A percentile compares a stretch with the other conserved stretches of the same genome.
Conservation (phyloP, 2,113 vertebrate species). For the Dromas ardeola region DNA sequence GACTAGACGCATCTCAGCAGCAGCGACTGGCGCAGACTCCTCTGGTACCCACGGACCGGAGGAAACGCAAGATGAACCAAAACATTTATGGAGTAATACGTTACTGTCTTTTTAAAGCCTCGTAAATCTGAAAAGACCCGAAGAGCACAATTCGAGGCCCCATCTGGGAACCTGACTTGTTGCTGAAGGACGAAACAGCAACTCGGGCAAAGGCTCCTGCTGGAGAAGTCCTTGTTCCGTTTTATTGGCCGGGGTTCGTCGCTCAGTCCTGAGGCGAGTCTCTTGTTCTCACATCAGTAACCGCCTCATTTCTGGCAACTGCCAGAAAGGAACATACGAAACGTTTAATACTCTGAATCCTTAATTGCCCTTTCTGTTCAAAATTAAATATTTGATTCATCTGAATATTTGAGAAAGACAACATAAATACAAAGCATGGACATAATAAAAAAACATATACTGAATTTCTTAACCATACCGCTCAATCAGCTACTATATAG, state of each 20-base stretch:
- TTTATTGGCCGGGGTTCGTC: accelerated
- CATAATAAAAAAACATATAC: neutral
- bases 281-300: neutral
- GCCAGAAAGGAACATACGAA: neutral
- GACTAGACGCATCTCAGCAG: neutral
- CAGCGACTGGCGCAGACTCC: neutral
- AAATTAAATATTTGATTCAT: conserved; percentile 67
- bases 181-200: neutral
- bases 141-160: neutral
- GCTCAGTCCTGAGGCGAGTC: neutral
- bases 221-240: neutral
- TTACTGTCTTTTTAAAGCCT: neutral
- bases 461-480: conserved; percentile 1
- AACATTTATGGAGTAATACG: accelerated
- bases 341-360: neutral
- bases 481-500: neutral
- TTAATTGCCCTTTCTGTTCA: neutral
- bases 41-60: accelerated
- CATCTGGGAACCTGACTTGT: accelerated
- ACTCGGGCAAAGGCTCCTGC: neutral
- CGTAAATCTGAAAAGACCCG: neutral
- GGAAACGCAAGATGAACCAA: neutral
- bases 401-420: conserved; percentile 49
- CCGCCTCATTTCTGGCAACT: neutral
- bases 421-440: conserved; percentile 71